phyloP scores from a whole-genome alignment of 2,888 invertebrate species.

The Pterobdella sp. region DNA sequence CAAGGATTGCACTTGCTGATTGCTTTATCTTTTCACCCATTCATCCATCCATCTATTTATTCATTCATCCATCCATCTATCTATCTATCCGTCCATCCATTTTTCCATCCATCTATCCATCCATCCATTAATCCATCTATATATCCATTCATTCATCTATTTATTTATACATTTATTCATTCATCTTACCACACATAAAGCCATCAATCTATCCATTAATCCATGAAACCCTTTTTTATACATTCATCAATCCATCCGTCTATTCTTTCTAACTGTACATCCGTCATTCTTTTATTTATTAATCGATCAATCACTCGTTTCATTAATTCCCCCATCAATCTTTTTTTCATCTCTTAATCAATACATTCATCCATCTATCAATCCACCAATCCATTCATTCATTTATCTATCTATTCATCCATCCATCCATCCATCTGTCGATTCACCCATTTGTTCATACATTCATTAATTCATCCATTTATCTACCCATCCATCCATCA shows the following conservation, averaged over 20 bases:
- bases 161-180: background rate
- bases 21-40: background rate
- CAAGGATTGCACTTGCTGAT: background rate
- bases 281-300: background rate
- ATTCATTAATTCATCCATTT: background rate
- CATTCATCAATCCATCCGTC: background rate
- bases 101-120: background rate
- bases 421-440: background rate
- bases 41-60: background rate
- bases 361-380: background rate
- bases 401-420: background rate
- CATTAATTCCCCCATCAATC: background rate
- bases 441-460: background rate
- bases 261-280: background rate
- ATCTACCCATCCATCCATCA: constrained; percentile 9
- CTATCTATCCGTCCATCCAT: background rate
- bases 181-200: background rate
- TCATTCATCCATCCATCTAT: background rate
- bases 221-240: background rate
- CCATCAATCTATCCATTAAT: background rate
- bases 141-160: background rate
- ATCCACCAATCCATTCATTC: background rate
- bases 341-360: too few species aligned
- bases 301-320: background rate
- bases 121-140: background rate